phyloP scores from a whole-genome alignment of 2,113 vertebrate genomes.

The Pelecanus crispus region DNA sequence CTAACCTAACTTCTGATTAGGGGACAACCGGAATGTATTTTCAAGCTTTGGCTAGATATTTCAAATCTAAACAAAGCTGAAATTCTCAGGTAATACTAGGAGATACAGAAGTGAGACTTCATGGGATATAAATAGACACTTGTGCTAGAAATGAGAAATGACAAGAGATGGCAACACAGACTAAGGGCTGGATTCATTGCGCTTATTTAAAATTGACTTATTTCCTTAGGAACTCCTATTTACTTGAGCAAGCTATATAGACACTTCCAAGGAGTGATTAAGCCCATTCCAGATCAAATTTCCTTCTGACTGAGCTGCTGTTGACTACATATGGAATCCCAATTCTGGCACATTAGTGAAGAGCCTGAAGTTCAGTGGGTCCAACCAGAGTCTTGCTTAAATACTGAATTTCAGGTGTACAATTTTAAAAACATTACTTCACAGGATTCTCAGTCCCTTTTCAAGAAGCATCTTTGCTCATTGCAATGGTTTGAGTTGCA shows the following conservation, averaged over 20 bases:
- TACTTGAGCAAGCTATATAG: background rate
- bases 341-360: background rate
- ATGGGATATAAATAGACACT: background rate
- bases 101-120: background rate
- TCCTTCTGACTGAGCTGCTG: background rate
- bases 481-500: background rate
- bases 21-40: background rate
- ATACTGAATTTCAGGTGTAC: background rate
- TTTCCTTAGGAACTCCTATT: background rate
- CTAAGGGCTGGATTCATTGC: background rate
- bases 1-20: background rate
- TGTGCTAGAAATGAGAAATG: background rate
- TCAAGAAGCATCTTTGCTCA: background rate
- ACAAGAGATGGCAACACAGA: background rate
- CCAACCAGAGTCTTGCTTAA: background rate
- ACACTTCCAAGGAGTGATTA: background rate
- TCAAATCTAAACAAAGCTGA: background rate
- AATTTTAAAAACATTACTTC: background rate
- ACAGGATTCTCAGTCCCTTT: background rate
- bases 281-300: background rate
- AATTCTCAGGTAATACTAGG: background rate
- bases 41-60: background rate
- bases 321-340: background rate
- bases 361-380: background rate
- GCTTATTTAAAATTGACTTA: background rate